Percentiles rank a stretch among this genome's conserved stretches.
Conservation (phyloP, 2,797 vertebrate species). For the Gambusia yucatana region DNA sequence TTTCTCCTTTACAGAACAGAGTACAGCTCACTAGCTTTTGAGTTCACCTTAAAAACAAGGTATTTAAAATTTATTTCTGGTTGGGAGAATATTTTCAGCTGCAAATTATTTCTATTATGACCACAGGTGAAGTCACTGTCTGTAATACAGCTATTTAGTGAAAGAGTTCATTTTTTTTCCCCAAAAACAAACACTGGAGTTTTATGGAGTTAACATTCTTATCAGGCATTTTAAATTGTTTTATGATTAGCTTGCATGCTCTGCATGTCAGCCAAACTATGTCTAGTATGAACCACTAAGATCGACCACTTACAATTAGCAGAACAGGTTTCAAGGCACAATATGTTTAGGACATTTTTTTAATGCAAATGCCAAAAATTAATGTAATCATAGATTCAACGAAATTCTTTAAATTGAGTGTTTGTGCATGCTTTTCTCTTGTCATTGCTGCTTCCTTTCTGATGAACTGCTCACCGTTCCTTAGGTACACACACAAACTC, state of each 20-base stretch:
- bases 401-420: constrained; percentile 8
- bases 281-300: neutral
- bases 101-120: neutral
- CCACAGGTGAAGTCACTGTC: neutral
- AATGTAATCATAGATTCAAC: neutral
- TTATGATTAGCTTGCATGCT: neutral
- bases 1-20: neutral
- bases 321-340: neutral
- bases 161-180: neutral
- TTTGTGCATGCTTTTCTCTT: constrained; percentile 40
- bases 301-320: neutral
- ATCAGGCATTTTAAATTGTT: neutral
- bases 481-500: constrained; percentile 28
- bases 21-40: neutral
- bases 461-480: constrained; percentile 41
- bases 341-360: neutral
- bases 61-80: neutral
- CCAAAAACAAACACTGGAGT: neutral
- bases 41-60: neutral
- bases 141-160: neutral
- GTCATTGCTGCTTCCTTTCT: constrained; percentile 64
- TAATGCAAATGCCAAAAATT: neutral
- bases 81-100: no score
- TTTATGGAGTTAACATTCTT: neutral
- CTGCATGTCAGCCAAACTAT: neutral